phyloP scores from a whole-genome alignment of 1,140 invertebrate genomes.

The Ylistrum balloti region DNA sequence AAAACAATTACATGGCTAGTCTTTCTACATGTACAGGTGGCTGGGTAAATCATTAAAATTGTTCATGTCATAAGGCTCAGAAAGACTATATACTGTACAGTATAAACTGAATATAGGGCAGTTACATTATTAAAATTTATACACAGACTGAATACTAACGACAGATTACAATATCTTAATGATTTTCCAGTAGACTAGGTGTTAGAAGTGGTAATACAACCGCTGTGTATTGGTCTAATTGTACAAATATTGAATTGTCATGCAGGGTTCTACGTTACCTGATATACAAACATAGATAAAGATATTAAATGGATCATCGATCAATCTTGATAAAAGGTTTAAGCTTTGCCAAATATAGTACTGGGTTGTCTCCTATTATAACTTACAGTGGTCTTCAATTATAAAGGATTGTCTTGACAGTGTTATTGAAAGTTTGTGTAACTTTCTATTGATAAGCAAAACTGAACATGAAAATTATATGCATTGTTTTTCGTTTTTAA shows the following conservation, averaged over 20 bases:
- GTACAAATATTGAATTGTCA: constrained; percentile 15
- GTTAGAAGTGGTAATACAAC: not conserved
- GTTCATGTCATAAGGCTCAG: not conserved
- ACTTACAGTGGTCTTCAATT: not conserved
- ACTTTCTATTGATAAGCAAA: no score
- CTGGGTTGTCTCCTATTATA: not conserved
- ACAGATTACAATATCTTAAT: not conserved
- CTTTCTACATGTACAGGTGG: not conserved
- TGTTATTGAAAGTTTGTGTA: no score
- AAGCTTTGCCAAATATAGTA: constrained; percentile 27
- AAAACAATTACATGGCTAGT: no score
- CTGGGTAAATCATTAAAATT: not conserved
- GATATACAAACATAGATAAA: constrained; percentile 40
- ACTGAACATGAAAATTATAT: not conserved
- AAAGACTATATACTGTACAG: not conserved
- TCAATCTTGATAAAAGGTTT: constrained; percentile 2
- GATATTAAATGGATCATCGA: constrained; percentile 11
- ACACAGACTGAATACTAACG: not conserved
- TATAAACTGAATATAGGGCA: not conserved
- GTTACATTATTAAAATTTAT: not conserved
- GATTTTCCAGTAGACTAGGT: not conserved
- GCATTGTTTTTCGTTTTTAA: not conserved
- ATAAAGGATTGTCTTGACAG: no score
- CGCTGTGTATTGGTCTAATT: not conserved
- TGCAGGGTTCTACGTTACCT: not conserved